These are phyloP conservation scores for Allobates femoralis DNA, from an alignment of 2,797 vertebrate species.

Conservation along the genomic window DNA sequence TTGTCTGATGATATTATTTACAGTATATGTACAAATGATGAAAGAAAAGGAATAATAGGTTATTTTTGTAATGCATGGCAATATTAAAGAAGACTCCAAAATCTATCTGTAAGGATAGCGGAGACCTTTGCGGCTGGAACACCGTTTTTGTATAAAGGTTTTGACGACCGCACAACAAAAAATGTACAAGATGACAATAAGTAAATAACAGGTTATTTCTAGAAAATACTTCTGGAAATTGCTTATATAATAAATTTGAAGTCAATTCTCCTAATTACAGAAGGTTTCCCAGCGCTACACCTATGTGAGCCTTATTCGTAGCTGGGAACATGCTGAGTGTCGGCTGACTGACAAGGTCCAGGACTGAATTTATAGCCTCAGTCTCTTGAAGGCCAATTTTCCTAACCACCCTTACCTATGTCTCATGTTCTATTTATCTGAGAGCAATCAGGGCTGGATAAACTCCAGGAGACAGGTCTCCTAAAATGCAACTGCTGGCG, in stretches of 20 bases:
- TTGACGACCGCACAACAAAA: neutral
- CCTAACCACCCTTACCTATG: constrained; percentile 38
- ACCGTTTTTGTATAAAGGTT: neutral
- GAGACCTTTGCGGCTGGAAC: too few relatives aligned
- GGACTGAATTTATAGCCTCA: constrained; percentile 17
- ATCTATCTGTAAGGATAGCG: neutral
- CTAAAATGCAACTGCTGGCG: constrained; percentile 42
- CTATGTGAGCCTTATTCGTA: neutral
- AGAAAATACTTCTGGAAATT: neutral
- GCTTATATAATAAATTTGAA: neutral
- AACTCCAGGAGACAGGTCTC: constrained; percentile 47
- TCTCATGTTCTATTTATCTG: constrained; percentile 30
- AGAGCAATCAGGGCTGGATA: constrained; percentile 39
- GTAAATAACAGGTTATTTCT: neutral
- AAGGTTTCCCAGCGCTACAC: constrained; percentile 2
- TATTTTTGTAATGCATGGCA: too few relatives aligned
- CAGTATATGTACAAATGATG: too few relatives aligned
- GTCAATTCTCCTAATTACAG: neutral
- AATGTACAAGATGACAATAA: neutral
- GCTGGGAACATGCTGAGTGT: neutral
- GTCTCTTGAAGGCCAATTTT: neutral
- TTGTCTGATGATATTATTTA: too few relatives aligned
- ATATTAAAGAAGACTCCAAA: neutral
- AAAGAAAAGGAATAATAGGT: too few relatives aligned
- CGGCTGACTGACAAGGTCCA: constrained; percentile 22